Evolutionary conservation across 2,888 invertebrate genomes (phyloP).

Genomic region (Megalurothrips usitatus): DNA sequence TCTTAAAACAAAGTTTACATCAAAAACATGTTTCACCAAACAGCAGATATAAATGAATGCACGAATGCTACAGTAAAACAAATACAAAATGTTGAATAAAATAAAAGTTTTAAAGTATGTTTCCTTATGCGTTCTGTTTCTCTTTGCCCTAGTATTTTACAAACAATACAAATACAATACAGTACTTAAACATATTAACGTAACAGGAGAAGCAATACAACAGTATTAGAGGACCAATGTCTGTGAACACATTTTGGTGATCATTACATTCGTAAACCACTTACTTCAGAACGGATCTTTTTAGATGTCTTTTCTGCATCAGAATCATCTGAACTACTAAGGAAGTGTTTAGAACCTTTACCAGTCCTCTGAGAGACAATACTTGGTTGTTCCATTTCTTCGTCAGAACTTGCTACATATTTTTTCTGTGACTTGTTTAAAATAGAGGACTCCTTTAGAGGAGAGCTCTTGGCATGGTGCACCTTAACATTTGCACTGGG

Average conservation of each 20-base stretch:
- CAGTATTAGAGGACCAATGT: no score
- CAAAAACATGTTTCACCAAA: no score
- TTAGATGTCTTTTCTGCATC: not conserved
- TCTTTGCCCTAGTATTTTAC: not conserved
- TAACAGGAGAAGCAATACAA: no score
- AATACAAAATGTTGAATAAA: no score
- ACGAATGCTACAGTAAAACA: no score
- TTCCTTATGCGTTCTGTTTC: no score
- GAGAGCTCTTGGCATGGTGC: not conserved
- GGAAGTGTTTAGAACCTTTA: not conserved
- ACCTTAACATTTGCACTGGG: not conserved
- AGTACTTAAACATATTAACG: not conserved
- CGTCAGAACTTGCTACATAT: not conserved
- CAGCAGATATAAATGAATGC: no score
- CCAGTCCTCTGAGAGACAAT: not conserved
- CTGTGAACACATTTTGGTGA: not conserved
- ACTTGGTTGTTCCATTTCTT: not conserved
- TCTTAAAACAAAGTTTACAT: no score
- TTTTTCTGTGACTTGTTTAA: not conserved
- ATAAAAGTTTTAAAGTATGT: no score
- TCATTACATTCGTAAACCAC: not conserved
- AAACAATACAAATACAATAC: not conserved
- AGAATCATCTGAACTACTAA: conserved; percentile 10
- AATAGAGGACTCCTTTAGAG: not conserved
- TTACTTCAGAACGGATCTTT: not conserved